Conservation (phyloP, 2,888 invertebrate species). For the Standfussiana lucernea region DNA sequence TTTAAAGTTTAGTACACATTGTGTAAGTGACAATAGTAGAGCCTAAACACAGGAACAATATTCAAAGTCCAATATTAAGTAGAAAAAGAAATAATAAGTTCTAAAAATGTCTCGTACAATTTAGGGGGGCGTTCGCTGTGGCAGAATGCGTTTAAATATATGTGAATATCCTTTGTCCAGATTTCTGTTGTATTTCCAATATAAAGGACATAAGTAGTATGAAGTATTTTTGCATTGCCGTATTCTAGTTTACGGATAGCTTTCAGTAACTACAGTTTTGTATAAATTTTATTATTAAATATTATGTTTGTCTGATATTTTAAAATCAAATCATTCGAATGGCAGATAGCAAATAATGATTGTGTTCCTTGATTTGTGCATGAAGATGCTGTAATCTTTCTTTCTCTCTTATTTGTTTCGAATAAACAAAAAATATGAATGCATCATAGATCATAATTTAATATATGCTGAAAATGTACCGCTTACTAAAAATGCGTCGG, state of each 20-base stretch:
- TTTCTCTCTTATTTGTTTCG: conserved; percentile 34
- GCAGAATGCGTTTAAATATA: neutral
- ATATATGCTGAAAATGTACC: conserved; percentile 47
- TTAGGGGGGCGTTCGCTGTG: conserved; percentile 21
- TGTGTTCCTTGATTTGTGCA: conserved; percentile 29
- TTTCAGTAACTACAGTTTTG: conserved; percentile 41
- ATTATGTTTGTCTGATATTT: conserved; percentile 12
- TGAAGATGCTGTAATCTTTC: conserved; percentile 12
- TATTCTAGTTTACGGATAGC: conserved; percentile 63
- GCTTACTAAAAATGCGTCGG: conserved; percentile 59
- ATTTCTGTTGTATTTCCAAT: conserved; percentile 51
- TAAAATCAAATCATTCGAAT: conserved; percentile 15
- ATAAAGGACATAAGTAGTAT: conserved; percentile 27
- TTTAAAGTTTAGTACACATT: conserved; percentile 51
- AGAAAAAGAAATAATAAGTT: conserved; percentile 26
- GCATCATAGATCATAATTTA: conserved; percentile 32
- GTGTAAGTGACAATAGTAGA: conserved; percentile 62
- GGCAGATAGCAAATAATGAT: conserved; percentile 14
- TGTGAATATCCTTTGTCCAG: conserved; percentile 20
- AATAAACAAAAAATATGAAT: conserved; percentile 38
- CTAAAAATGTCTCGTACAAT: conserved; percentile 32
- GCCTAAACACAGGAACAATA: conserved; percentile 56
- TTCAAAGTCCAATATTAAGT: conserved; percentile 40
- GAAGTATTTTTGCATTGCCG: conserved; percentile 45
- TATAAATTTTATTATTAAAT: conserved; percentile 18